Base-by-base conservation (phyloP, 2,797 vertebrate genomes). In the Pachyuromys duprasi region DNA sequence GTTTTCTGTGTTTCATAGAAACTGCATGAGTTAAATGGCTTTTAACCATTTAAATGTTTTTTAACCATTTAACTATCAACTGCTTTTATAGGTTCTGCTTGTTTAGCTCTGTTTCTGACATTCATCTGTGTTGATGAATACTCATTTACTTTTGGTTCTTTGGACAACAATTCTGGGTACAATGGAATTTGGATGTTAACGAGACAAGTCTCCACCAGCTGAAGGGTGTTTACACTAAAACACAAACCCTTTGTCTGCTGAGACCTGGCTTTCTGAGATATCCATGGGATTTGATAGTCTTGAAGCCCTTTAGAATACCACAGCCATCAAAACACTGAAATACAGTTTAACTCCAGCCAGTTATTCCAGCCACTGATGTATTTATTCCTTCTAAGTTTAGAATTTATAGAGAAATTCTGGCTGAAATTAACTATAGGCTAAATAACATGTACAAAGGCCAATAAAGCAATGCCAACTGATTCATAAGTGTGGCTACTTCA, bases 351-450 rank as follows among this genome's bases (percentile, higher is more conserved):
- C 36, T 89, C 31, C 0, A 0, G 11, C 28, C 24, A 53, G 26
- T 81, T 75, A 81, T 87, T 70, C 76, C 24, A 39, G 45, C 49
- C 8, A 36, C 7, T 14, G 39, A 17, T 45, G 9, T 65, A 4
- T 49, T 88, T 95, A 33, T 87, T 96, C 88, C 69, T 74, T 60
- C 3, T 53, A 31, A 60, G 15, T 87, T 81, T 74, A 84, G 45
- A 33, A 84, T 93, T 78, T 78, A 62, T 75, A 95, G 94, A 76
- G 20, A 87, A 91, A 87, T 94, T 1, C 76, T 8, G 39, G 31
- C 36, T 72, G 20, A 94, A 78, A 79, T 87, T 96, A 96, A 93
- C 96, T 91, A 70, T 80, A 57, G 80, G 87, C 90, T 96, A 93
- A 70, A 88, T 36, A 89, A 72, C 26, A 72, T 67, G 49, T 93